A percentile compares a stretch with the other conserved stretches of the same genome.
These are phyloP conservation scores for Caenorhabditis sp. DNA, from an alignment of 2,888 invertebrate species.

Conservation along the genomic window DNA sequence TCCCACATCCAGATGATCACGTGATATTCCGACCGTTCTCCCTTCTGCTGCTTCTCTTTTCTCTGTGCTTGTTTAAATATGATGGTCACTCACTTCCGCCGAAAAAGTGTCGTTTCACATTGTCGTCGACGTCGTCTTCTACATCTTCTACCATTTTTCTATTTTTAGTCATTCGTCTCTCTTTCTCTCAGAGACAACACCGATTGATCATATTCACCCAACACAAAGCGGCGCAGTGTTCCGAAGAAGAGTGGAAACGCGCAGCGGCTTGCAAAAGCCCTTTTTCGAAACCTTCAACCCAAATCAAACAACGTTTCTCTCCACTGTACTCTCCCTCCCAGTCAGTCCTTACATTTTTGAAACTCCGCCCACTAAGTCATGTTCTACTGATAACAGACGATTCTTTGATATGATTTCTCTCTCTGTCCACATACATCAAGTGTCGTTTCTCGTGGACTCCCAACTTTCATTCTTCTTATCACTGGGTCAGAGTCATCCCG, in stretches of 20 bases:
- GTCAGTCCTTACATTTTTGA: not conserved
- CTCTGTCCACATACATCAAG: conserved; percentile 38
- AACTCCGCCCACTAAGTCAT: conserved; percentile 46
- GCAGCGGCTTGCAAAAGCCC: conserved; percentile 42
- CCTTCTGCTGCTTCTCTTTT: conserved; percentile 20
- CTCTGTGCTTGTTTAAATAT: conserved; percentile 31
- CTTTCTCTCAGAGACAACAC: conserved; percentile 28
- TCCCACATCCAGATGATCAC: conserved; percentile 31
- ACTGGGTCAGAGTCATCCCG: conserved; percentile 33
- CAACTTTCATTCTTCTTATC: conserved; percentile 44
- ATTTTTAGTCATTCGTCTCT: conserved; percentile 48
- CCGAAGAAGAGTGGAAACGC: conserved; percentile 34
- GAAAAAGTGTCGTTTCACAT: conserved; percentile 45
- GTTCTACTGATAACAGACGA: conserved; percentile 50
- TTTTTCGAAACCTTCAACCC: conserved; percentile 34
- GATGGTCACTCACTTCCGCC: conserved; percentile 45
- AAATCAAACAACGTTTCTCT: conserved; percentile 42
- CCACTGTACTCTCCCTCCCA: conserved; percentile 7
- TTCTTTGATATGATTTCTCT: conserved; percentile 44
- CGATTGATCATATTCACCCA: conserved; percentile 61
- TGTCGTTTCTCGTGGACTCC: conserved; percentile 33
- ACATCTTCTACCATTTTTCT: conserved; percentile 24
- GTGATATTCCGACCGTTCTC: conserved; percentile 42
- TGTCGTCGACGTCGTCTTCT: conserved; percentile 13
- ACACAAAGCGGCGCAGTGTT: conserved; percentile 52